Percentiles rank a stretch among this genome's conserved stretches.
Conservation (phyloP, 2,888 invertebrate species). For the Nymphalis urticae region DNA sequence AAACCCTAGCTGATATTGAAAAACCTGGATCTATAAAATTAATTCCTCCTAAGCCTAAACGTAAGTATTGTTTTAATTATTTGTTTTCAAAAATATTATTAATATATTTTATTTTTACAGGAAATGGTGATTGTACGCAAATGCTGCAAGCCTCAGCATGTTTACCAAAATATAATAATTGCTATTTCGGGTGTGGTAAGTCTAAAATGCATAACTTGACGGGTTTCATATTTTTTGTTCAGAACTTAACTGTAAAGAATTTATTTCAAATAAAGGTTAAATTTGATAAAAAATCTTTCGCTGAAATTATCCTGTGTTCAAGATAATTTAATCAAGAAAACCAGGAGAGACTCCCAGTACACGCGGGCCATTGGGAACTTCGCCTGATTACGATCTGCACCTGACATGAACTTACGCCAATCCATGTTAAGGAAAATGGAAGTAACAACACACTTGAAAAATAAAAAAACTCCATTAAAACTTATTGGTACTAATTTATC, state of each 20-base stretch:
- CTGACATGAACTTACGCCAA: slow-evolving; percentile 50
- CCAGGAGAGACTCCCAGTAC: slow-evolving; percentile 57
- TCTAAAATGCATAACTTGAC: slow-evolving; percentile 76
- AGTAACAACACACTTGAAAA: slow-evolving; percentile 38
- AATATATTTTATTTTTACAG: slow-evolving; percentile 75
- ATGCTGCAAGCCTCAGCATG: slow-evolving; percentile 25
- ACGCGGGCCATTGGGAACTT: slow-evolving; percentile 54
- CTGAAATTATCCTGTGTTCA: slow-evolving; percentile 58
- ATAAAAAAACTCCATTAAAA: background rate
- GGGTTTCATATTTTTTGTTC: slow-evolving; percentile 62
- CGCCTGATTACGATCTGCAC: slow-evolving; percentile 48
- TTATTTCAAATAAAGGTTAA: slow-evolving; percentile 76
- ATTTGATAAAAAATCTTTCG: slow-evolving; percentile 63
- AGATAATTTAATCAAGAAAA: slow-evolving; percentile 61
- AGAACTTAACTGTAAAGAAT: slow-evolving; percentile 65
- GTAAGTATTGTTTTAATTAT: slow-evolving; percentile 85
- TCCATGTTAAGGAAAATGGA: slow-evolving; percentile 43
- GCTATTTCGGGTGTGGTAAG: slow-evolving; percentile 65
- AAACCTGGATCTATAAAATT: slow-evolving; percentile 92
- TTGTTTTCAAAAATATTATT: slow-evolving; percentile 47
- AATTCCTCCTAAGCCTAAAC: slow-evolving; percentile 93
- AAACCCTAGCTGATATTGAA: slow-evolving; percentile 70
- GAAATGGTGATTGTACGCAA: slow-evolving; percentile 41
- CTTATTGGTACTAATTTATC: slow-evolving; percentile 19
- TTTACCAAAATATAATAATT: slow-evolving; percentile 57